phyloP scores from a whole-genome alignment of 1,140 invertebrate species.

The Physella acuta region DNA sequence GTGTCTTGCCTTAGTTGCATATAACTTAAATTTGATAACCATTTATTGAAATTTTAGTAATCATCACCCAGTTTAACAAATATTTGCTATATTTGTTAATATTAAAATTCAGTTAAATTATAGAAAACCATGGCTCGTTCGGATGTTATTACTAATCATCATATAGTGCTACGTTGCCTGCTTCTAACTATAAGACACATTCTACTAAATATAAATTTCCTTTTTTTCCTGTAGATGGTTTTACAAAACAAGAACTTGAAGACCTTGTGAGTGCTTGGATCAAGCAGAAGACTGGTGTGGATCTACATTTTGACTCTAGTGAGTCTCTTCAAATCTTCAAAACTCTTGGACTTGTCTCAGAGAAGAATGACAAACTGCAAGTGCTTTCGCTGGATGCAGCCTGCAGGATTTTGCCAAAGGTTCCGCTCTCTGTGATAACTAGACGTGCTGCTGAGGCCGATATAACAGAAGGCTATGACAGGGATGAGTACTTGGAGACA shows the following conservation, averaged over 20 bases:
- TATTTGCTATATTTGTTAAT: too few relatives aligned
- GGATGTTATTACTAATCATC: too few relatives aligned
- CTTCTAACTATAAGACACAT: too few relatives aligned
- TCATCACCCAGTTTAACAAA: too few relatives aligned
- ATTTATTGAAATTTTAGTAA: too few relatives aligned
- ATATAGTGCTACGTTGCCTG: too few relatives aligned
- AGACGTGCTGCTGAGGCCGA: slow-evolving; percentile 38
- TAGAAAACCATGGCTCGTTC: too few relatives aligned
- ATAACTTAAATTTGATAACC: too few relatives aligned
- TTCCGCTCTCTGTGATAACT: slow-evolving; percentile 40
- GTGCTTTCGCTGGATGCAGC: slow-evolving; percentile 47
- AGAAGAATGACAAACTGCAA: slow-evolving; percentile 39
- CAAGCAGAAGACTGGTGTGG: slow-evolving; percentile 36
- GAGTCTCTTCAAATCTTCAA: slow-evolving; percentile 46
- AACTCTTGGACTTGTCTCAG: slow-evolving; percentile 44
- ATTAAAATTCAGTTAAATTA: too few relatives aligned
- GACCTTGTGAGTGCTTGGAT: slow-evolving; percentile 49
- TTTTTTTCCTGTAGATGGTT: slow-evolving; percentile 42
- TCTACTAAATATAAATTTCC: not conserved
- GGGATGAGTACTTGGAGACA: slow-evolving; percentile 49
- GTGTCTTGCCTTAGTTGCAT: too few relatives aligned
- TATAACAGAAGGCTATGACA: slow-evolving; percentile 50
- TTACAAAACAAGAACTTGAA: slow-evolving; percentile 42
- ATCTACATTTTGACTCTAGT: slow-evolving; percentile 44
- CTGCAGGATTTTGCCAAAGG: slow-evolving; percentile 44